Percentiles rank a stretch among this genome's conserved stretches.
Conservation (phyloP, 1,140 invertebrate species). For the Drosophila tani region DNA sequence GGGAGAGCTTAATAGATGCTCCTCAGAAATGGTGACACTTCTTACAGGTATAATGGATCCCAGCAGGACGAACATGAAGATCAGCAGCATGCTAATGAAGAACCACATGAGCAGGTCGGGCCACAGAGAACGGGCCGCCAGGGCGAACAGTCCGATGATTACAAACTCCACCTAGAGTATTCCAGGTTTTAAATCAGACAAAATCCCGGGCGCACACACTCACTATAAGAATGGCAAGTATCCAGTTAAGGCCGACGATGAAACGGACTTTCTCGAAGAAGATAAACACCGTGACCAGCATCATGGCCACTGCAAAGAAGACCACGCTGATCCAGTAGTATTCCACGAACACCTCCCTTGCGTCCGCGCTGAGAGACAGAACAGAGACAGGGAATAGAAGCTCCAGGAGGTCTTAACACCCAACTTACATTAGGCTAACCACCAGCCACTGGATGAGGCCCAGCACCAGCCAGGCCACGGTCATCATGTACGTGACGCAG, state of each 20-base stretch:
- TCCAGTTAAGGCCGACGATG: slow-evolving; percentile 44
- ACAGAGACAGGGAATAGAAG: not conserved
- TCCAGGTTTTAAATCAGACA: too few species aligned
- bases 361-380: slow-evolving; percentile 3
- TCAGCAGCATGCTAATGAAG: slow-evolving; percentile 37
- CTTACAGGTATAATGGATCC: slow-evolving; percentile 63
- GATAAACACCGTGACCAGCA: slow-evolving; percentile 44
- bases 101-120: slow-evolving; percentile 57
- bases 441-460: slow-evolving; percentile 50
- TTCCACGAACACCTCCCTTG: not conserved
- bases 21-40: accelerated
- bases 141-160: slow-evolving; percentile 51
- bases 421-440: slow-evolving; percentile 48
- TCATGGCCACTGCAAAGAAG: slow-evolving; percentile 46
- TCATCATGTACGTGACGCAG: slow-evolving; percentile 47
- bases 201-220: slow-evolving; percentile 13
- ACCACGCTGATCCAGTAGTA: slow-evolving; percentile 51
- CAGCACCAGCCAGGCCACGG: slow-evolving; percentile 46
- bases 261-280: slow-evolving; percentile 57
- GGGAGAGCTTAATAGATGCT: not conserved
- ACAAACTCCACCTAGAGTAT: slow-evolving; percentile 52
- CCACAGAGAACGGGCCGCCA: slow-evolving; percentile 25
- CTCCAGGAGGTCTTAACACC: not conserved
- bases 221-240: slow-evolving; percentile 53
- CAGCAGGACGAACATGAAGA: slow-evolving; percentile 54